Conservation (phyloP, 1,140 invertebrate species). For the Eufriesea mexicana region DNA sequence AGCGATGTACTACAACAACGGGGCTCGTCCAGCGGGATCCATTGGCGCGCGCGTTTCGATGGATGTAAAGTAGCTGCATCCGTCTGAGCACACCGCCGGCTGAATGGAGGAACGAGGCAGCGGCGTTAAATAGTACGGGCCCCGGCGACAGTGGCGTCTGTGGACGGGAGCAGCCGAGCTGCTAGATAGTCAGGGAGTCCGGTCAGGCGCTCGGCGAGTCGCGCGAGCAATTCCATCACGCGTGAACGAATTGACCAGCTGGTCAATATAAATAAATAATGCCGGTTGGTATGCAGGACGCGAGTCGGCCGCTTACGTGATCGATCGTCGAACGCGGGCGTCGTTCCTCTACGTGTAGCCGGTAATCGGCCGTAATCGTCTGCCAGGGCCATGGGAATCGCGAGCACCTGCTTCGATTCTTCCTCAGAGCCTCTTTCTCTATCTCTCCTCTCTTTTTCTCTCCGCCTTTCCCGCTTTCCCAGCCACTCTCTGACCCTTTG, state of each 20-base stretch:
- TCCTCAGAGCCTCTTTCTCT: background rate
- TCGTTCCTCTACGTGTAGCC: slow-evolving; percentile 56
- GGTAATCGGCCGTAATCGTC: slow-evolving; percentile 67
- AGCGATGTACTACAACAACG: slow-evolving; percentile 20
- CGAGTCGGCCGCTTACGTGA: slow-evolving; percentile 73
- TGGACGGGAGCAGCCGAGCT: no score
- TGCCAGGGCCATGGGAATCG: slow-evolving; percentile 57
- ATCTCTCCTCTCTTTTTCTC: background rate
- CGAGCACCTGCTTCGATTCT: slow-evolving; percentile 47
- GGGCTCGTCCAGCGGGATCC: slow-evolving; percentile 21
- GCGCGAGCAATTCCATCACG: slow-evolving; percentile 74
- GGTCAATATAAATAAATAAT: slow-evolving; percentile 79
- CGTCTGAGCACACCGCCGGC: background rate
- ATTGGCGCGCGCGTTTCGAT: slow-evolving; percentile 48
- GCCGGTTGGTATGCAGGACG: slow-evolving; percentile 72
- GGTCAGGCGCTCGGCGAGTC: slow-evolving; percentile 42
- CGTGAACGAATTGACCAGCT: slow-evolving; percentile 77
- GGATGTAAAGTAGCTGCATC: slow-evolving; percentile 44
- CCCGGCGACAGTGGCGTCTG: background rate
- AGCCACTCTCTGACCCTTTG: background rate
- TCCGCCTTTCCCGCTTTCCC: background rate
- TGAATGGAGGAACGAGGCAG: slow-evolving; percentile 17
- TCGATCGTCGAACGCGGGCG: slow-evolving; percentile 66
- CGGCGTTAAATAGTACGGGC: slow-evolving; percentile 36
- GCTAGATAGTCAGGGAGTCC: no score